Evolutionary conservation across 2,888 invertebrate genomes (phyloP).

Genomic region (Horisme vitalbata): DNA sequence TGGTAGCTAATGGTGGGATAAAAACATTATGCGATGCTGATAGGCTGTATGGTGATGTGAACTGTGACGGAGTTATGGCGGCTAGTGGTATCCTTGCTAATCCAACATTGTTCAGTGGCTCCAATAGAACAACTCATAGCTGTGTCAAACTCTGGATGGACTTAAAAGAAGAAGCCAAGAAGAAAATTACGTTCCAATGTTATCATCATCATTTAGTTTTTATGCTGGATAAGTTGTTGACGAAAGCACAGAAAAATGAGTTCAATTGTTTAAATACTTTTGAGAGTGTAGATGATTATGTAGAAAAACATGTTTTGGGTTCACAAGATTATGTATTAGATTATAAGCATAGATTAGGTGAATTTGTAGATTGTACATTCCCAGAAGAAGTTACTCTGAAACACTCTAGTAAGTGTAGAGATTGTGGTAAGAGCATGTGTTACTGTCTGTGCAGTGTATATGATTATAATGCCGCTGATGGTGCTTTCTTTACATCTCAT

Average conservation of each 20-base stretch:
- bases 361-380: conserved; percentile 66
- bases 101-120: conserved; percentile 93
- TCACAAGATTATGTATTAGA: conserved; percentile 39
- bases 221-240: conserved; percentile 94
- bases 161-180: conserved; percentile 84
- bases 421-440: conserved; percentile 62
- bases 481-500: conserved; percentile 64
- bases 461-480: conserved; percentile 54
- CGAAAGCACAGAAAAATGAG: conserved; percentile 86
- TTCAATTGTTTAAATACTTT: conserved; percentile 91
- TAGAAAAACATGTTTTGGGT: conserved; percentile 82
- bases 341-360: conserved; percentile 43
- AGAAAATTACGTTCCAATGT: conserved; percentile 88
- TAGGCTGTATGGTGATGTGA: conserved; percentile 84
- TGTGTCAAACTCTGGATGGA: conserved; percentile 93
- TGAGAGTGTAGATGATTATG: conserved; percentile 87
- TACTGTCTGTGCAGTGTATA: conserved; percentile 69
- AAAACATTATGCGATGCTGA: conserved; percentile 88
- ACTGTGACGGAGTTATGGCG: conserved; percentile 94
- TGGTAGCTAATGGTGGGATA: conserved; percentile 97
- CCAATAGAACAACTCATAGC: conserved; percentile 85
- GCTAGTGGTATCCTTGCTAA: conserved; percentile 95
- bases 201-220: conserved; percentile 98
- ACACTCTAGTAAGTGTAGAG: conserved; percentile 69
- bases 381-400: conserved; percentile 65